Evolutionary conservation across 1,140 invertebrate species (phyloP).

Genomic region (Pseudomyrmex cubaensis): DNA sequence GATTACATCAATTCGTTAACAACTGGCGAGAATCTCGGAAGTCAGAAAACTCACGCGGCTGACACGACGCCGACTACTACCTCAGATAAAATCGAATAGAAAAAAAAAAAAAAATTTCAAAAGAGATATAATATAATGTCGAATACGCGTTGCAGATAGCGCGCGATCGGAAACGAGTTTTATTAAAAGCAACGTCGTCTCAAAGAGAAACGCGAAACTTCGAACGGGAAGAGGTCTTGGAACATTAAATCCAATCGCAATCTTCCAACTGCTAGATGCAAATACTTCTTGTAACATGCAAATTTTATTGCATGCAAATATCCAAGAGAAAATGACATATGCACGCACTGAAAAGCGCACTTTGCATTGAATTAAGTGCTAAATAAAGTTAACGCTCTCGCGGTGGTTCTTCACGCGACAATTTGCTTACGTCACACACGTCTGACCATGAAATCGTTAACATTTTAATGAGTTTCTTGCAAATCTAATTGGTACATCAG

Average conservation of each 20-base stretch:
- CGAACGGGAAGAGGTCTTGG: background rate
- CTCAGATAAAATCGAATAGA: too few species aligned
- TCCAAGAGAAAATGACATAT: conserved; percentile 31
- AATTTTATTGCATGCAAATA: conserved; percentile 36
- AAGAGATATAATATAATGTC: conserved; percentile 35
- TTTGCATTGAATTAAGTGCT: conserved; percentile 34
- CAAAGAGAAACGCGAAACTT: background rate
- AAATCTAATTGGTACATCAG: conserved; percentile 38
- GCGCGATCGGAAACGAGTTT: conserved; percentile 36
- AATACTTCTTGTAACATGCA: conserved; percentile 16
- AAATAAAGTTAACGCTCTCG: conserved; percentile 25
- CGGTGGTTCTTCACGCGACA: conserved; percentile 30
- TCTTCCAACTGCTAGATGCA: conserved; percentile 15
- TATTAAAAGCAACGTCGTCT: conserved; percentile 43
- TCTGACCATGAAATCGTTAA: conserved; percentile 37
- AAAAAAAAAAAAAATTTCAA: background rate
- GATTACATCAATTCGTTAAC: conserved; percentile 37
- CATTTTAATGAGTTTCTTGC: conserved; percentile 53
- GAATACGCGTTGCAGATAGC: background rate
- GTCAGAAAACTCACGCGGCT: background rate
- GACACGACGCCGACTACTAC: too few species aligned
- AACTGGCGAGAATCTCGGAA: background rate
- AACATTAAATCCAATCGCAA: conserved; percentile 29
- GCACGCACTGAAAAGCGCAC: conserved; percentile 4
- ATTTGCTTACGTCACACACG: conserved; percentile 35